Conservation (phyloP, 2,797 vertebrate genomes). For the Karalla daura region DNA sequence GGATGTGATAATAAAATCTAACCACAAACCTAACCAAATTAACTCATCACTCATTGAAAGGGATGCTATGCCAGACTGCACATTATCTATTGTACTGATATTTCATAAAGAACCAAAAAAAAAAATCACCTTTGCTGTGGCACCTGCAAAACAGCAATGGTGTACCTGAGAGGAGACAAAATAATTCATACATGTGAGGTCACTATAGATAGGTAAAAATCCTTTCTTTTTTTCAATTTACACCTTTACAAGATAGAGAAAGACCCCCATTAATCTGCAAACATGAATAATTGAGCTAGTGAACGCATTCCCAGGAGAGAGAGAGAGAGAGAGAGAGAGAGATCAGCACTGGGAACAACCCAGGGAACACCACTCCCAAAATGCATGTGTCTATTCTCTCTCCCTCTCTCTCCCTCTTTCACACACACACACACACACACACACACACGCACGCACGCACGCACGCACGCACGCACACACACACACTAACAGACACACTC, state of each 20-base stretch:
- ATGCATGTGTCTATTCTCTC: slow-evolving; percentile 11
- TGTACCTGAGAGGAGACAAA: slow-evolving; percentile 3
- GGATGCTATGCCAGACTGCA: not conserved
- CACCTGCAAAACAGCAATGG: not conserved
- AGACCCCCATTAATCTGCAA: slow-evolving; percentile 70
- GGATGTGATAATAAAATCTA: not conserved
- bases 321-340: slow-evolving; percentile 29
- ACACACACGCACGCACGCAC: slow-evolving; percentile 7
- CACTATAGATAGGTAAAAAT: slow-evolving; percentile 36
- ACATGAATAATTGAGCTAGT: slow-evolving; percentile 81
- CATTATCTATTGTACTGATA: not conserved
- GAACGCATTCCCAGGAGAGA: slow-evolving; percentile 63
- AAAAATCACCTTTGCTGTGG: not conserved
- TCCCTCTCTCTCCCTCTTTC: not conserved
- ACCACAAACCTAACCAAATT: not conserved
- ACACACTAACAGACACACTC: slow-evolving; percentile 5
- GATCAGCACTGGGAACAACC: slow-evolving; percentile 46
- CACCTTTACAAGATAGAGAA: slow-evolving; percentile 42
- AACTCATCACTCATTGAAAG: not conserved
- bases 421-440: not conserved
- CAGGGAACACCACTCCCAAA: slow-evolving; percentile 72
- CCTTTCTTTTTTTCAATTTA: slow-evolving; percentile 32
- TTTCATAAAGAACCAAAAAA: not conserved
- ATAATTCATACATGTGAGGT: slow-evolving; percentile 24
- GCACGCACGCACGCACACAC: not conserved